These are phyloP conservation scores for Heliothis peltigera DNA, from an alignment of 2,888 invertebrate genomes.

Conservation along the genomic window DNA sequence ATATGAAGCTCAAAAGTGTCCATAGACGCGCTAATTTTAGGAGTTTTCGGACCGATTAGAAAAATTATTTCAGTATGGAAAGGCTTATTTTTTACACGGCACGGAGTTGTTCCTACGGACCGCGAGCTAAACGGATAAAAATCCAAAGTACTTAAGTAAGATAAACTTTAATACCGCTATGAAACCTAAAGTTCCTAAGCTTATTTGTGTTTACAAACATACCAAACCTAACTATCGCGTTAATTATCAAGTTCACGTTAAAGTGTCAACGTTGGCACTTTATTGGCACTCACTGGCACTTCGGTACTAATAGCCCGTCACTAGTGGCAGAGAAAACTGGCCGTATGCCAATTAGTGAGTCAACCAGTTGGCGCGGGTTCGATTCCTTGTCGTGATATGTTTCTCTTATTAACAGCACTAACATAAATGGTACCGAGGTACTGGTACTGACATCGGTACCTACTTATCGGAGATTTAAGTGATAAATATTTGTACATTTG, in stretches of 20 bases:
- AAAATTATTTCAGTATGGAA: too few species aligned
- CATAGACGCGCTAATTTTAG: too few species aligned
- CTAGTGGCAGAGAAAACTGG: constrained; percentile 65
- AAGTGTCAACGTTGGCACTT: constrained; percentile 15
- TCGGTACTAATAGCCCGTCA: constrained; percentile 38
- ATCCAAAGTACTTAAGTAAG: too few species aligned
- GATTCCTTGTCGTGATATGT: constrained; percentile 62
- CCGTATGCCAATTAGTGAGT: constrained; percentile 69
- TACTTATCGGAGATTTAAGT: constrained; percentile 16
- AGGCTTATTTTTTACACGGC: too few species aligned
- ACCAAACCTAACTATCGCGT: background rate
- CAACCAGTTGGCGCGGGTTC: constrained; percentile 64
- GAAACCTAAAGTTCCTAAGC: background rate
- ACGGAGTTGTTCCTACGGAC: too few species aligned
- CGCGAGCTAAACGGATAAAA: too few species aligned
- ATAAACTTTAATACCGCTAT: background rate
- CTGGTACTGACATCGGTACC: constrained; percentile 23
- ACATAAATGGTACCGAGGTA: constrained; percentile 25
- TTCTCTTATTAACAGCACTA: constrained; percentile 61
- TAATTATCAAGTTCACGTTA: constrained; percentile 12
- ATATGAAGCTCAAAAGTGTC: too few species aligned
- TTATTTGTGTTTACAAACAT: background rate
- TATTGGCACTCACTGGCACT: constrained; percentile 24
- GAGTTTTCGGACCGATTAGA: too few species aligned
- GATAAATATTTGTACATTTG: constrained; percentile 12